Base-by-base conservation (phyloP, 1,140 invertebrate species). In the Trichoplusia ni region DNA sequence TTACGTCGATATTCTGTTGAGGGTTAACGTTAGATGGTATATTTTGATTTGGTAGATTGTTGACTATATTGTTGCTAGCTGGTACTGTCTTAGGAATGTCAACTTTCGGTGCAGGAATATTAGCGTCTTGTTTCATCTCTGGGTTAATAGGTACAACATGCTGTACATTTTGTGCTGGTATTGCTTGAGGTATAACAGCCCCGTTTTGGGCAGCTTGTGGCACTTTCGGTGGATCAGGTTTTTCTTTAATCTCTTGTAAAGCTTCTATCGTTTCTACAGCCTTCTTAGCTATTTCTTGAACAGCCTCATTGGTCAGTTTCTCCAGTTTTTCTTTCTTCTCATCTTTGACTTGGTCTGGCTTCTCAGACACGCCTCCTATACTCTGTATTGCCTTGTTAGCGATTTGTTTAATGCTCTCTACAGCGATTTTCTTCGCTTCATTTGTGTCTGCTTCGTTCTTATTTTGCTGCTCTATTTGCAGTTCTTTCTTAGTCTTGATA, bases 321-420 rank as follows among this genome's bases (percentile, higher is more conserved):
- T 81, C 69, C 53, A 85, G 67, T 33, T 85, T 77, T 21, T 49
- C 44, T 53, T 74, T 77, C 27, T 76, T 72, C 31, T 73, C 64
- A 46, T 54, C 63, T 46, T 74, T 67, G 2, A 25, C 29, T 42
- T 47, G 8, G 2, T 46, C 67, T 14, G 84, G 82, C 58, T 82
- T 85, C 23, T 90, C 83, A 0, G 82, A 71, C 1, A 86, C 84
- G 3, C 84, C 84, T 21, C 75, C 78, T 35, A 91, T 70, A 54
- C 86, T 90, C 63, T 91, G 77, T 60, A 91, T 89, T 4, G 90
- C 90, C 33, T 89, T 78, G 63, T 89, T 82, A 7, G 90, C 90
- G 18, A 91, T 89, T 67, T 91, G 86, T 73, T 91, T 84, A 27
- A 91, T 91, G 73, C 86, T 91, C 75, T 91, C 89, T 3, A 91